Conservation (phyloP, 2,888 invertebrate genomes). For the Podabrus alpinus region DNA sequence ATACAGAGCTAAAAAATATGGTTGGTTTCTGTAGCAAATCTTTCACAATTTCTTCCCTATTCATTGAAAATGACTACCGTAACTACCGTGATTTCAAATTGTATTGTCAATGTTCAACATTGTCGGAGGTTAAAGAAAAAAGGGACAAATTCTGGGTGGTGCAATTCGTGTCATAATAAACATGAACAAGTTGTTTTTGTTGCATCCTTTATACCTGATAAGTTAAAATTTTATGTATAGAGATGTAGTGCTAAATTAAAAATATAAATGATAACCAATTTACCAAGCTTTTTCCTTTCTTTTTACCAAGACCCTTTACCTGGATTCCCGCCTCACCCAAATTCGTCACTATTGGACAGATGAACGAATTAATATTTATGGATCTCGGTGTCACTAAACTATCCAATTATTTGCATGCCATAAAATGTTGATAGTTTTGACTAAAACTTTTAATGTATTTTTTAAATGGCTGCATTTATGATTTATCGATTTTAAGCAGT, state of each 20-base stretch:
- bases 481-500: constrained; percentile 5
- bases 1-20: not conserved
- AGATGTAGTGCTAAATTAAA: not conserved
- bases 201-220: constrained; percentile 16
- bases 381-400: not conserved
- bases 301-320: not conserved
- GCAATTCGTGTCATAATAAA: not conserved
- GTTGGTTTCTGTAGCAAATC: not conserved
- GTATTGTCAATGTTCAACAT: not conserved
- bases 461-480: not conserved
- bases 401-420: not conserved
- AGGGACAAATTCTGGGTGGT: not conserved
- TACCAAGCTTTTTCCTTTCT: not conserved
- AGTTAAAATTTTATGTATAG: not conserved
- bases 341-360: not conserved
- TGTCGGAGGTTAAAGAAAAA: not conserved
- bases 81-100: not conserved
- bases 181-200: constrained; percentile 8
- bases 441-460: not conserved
- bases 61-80: not conserved
- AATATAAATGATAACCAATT: constrained; percentile 8
- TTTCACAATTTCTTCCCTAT: not conserved
- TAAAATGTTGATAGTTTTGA: not conserved
- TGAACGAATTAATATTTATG: not conserved
- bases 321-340: not conserved